Evolutionary conservation across 2,888 invertebrate genomes (phyloP).

Genomic region (Brassicogethes aeneus): DNA sequence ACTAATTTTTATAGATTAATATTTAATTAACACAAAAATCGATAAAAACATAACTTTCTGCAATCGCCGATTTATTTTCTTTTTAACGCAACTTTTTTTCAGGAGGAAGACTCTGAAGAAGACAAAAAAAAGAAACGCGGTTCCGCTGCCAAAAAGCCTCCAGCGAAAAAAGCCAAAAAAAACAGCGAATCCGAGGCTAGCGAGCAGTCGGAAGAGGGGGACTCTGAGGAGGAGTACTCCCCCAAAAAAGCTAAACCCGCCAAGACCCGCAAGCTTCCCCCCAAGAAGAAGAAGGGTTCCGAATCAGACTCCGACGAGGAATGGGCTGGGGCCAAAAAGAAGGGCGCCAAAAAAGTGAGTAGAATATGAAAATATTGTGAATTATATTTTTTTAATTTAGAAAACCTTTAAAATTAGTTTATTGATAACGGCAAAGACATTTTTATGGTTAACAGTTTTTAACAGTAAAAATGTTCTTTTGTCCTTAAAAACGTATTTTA

Average conservation of each 20-base stretch:
- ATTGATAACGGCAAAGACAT: no score
- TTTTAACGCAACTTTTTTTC: slow-evolving; percentile 11
- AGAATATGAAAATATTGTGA: no score
- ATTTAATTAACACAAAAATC: slow-evolving; percentile 7
- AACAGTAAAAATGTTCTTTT: no score
- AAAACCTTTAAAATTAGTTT: no score
- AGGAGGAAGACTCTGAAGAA: slow-evolving; percentile 38
- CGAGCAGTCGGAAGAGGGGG: slow-evolving; percentile 45
- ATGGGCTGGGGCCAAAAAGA: slow-evolving; percentile 52
- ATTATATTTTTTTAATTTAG: no score
- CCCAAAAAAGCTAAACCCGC: slow-evolving; percentile 49
- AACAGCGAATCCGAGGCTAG: slow-evolving; percentile 43
- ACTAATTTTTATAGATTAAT: background rate
- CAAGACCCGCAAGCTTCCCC: slow-evolving; percentile 45
- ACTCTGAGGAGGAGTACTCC: slow-evolving; percentile 53
- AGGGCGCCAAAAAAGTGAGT: slow-evolving; percentile 40
- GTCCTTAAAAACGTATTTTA: no score
- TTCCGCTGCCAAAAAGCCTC: slow-evolving; percentile 43
- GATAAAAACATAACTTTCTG: no score
- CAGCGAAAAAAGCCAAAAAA: slow-evolving; percentile 45
- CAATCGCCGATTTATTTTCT: slow-evolving; percentile 12
- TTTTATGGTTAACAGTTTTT: no score
- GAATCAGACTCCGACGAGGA: slow-evolving; percentile 62
- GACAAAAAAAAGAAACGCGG: slow-evolving; percentile 51
- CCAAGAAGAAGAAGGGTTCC: slow-evolving; percentile 55